phyloP scores from a whole-genome alignment of 2,888 invertebrate species.

The Andrena haemorrhoa region DNA sequence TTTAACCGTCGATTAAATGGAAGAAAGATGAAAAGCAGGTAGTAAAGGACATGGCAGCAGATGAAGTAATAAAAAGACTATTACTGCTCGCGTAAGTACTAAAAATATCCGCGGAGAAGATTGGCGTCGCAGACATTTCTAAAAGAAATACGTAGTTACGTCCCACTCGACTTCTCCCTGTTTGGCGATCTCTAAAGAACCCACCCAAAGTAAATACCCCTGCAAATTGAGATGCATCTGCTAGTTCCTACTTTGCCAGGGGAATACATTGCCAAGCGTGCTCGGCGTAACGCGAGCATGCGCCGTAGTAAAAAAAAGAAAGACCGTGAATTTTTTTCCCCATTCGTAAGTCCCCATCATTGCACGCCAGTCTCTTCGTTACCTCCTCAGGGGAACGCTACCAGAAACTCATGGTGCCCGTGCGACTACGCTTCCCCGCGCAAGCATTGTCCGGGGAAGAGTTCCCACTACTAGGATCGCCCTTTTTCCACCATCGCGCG shows the following conservation, averaged over 20 bases:
- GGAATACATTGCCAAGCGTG: conserved; percentile 1
- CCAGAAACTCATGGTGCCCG: not conserved
- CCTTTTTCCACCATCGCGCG: not conserved
- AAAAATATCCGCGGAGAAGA: not conserved
- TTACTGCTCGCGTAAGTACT: not conserved
- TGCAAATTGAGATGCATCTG: conserved; percentile 26
- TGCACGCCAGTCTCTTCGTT: conserved; percentile 1
- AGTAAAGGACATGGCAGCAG: no score
- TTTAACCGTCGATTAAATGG: no score
- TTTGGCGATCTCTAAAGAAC: not conserved
- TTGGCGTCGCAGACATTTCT: not conserved
- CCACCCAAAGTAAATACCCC: not conserved
- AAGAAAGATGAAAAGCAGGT: no score
- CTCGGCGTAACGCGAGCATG: conserved; percentile 15
- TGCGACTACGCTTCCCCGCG: not conserved
- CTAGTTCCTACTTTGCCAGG: not conserved
- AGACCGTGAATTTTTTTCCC: not conserved
- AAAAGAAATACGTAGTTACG: not conserved
- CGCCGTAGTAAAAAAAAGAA: not conserved
- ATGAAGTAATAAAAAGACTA: no score
- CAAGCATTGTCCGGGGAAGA: not conserved
- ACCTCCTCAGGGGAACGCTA: not conserved
- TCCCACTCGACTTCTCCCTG: not conserved
- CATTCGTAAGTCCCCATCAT: conserved; percentile 9
- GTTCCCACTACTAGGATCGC: not conserved